Percentiles rank a stretch among this genome's conserved stretches.
phyloP scores from a whole-genome alignment of 2,797 vertebrate species.

The Monodelphis domestica region DNA sequence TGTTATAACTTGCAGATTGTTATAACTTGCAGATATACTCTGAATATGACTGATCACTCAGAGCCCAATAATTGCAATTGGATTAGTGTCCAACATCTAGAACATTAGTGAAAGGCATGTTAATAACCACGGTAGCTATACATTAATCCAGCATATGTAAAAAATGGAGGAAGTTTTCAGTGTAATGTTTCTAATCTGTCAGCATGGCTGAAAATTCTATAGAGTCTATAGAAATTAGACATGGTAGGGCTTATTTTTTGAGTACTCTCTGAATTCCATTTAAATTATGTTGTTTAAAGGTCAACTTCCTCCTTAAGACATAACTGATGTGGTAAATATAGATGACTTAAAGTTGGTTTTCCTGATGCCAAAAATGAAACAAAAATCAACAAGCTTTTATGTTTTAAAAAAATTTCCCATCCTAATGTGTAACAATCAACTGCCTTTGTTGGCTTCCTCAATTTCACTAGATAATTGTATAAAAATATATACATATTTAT shows the following conservation, averaged over 20 bases:
- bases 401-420: background rate
- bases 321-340: constrained; percentile 60
- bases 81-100: background rate
- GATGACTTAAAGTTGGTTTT: constrained; percentile 51
- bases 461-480: constrained; percentile 21
- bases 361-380: constrained; percentile 5
- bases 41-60: background rate
- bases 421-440: background rate
- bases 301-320: constrained; percentile 55
- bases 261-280: constrained; percentile 64
- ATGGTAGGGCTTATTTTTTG: constrained; percentile 68
- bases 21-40: constrained; percentile 12
- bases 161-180: background rate
- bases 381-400: constrained; percentile 29
- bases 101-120: background rate
- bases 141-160: background rate
- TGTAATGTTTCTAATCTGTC: constrained; percentile 25
- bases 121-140: background rate
- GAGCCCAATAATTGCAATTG: constrained; percentile 1
- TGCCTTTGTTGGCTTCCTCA: background rate
- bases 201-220: constrained; percentile 28
- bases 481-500: constrained; percentile 13
- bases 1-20: background rate
- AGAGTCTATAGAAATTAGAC: constrained; percentile 52
- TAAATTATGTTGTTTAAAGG: constrained; percentile 59